Percentiles rank a stretch among this genome's conserved stretches.
These are phyloP conservation scores for Tricholauxania praeusta DNA, from an alignment of 2,888 invertebrate genomes.

Conservation along the genomic window DNA sequence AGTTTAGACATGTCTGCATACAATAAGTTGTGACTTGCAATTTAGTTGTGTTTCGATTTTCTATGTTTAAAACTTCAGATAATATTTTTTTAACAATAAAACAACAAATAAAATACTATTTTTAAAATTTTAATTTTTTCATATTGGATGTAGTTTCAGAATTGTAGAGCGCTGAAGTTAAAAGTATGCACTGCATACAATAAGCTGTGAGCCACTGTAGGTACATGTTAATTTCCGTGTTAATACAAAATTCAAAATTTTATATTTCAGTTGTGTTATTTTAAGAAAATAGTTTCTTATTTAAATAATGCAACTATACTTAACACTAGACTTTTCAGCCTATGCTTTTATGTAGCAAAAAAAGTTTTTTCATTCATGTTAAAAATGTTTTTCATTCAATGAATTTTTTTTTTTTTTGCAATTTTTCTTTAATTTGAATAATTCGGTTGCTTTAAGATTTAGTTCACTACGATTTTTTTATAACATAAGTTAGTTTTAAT, in stretches of 20 bases:
- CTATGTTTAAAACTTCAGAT: too few relatives aligned
- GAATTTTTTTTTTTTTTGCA: constrained; percentile 4
- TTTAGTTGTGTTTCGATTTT: too few relatives aligned
- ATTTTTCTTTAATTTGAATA: background rate
- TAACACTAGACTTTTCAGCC: background rate
- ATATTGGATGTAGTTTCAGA: too few relatives aligned
- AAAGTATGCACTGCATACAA: too few relatives aligned
- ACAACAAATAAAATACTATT: too few relatives aligned
- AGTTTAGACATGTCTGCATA: too few relatives aligned
- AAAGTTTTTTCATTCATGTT: constrained; percentile 5
- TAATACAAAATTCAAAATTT: constrained; percentile 9
- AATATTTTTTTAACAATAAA: too few relatives aligned
- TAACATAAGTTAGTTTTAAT: constrained; percentile 5
- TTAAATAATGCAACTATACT: background rate
- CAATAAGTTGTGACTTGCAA: too few relatives aligned
- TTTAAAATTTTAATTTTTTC: too few relatives aligned
- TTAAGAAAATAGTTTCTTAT: background rate
- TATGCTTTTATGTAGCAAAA: background rate
- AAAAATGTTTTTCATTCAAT: constrained; percentile 10
- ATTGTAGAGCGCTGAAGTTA: too few relatives aligned
- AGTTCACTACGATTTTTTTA: constrained; percentile 1
- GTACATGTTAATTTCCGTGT: background rate
- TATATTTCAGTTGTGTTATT: too few relatives aligned
- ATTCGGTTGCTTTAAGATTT: background rate
- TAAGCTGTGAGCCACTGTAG: too few relatives aligned